These are phyloP conservation scores for Muricea muricata DNA, from an alignment of 92 coral and sea anemone species.

Conservation along the genomic window DNA sequence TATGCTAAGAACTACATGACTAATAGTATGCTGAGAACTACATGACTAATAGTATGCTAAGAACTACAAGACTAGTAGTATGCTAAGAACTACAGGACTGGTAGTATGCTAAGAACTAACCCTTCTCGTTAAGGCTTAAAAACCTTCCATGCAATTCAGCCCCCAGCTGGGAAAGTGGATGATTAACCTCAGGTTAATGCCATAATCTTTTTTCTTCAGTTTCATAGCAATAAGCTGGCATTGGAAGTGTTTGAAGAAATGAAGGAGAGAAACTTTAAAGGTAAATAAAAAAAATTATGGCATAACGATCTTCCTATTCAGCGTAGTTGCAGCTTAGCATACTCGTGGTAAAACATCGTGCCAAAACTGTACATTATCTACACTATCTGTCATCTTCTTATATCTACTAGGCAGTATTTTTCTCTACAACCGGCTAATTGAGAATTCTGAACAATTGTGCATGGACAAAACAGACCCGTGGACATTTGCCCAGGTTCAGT, in stretches of 20 bases:
- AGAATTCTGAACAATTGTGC: constrained; percentile 45
- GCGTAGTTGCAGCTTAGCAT: too few species aligned
- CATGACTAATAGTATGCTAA: too few species aligned
- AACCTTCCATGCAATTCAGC: too few species aligned
- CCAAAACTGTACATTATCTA: neutral
- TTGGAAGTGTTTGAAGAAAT: constrained; percentile 75
- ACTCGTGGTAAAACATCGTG: too few species aligned
- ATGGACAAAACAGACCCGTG: constrained; percentile 47
- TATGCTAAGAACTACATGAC: too few species aligned
- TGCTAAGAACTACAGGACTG: too few species aligned
- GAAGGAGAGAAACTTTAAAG: constrained; percentile 75
- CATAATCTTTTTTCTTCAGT: constrained; percentile 45
- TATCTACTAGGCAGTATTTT: constrained; percentile 55
- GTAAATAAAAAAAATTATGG: constrained; percentile 37
- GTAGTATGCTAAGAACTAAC: too few species aligned
- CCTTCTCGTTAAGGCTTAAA: too few species aligned
- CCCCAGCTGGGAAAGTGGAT: too few species aligned
- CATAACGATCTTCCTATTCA: too few species aligned
- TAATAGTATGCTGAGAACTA: too few species aligned
- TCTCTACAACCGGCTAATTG: constrained; percentile 72
- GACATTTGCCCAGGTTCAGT: constrained; percentile 60
- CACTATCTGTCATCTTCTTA: neutral
- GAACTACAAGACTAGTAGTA: too few species aligned
- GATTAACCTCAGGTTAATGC: neutral
- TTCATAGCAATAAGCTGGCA: constrained; percentile 60